These are phyloP conservation scores for Rhodophaea formosa DNA, from an alignment of 2,888 invertebrate species.

Conservation along the genomic window DNA sequence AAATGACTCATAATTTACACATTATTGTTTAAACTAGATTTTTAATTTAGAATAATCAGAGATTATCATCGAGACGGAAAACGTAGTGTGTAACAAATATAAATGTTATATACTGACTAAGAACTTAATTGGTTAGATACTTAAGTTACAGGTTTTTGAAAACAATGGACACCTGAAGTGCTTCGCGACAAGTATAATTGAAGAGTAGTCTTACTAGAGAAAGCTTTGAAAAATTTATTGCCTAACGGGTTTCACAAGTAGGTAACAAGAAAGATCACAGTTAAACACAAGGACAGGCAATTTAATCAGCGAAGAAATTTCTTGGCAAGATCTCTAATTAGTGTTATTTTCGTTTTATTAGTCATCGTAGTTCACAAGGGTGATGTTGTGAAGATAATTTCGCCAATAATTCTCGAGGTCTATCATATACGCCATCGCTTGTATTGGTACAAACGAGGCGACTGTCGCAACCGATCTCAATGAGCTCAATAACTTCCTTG, in stretches of 20 bases:
- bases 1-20: too few relatives aligned
- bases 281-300: conserved; percentile 9
- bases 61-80: too few relatives aligned
- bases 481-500: conserved; percentile 45
- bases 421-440: conserved; percentile 27
- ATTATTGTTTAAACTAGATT: too few relatives aligned
- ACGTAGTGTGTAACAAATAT: too few relatives aligned
- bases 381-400: conserved; percentile 3
- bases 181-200: neutral
- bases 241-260: conserved; percentile 36
- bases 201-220: neutral
- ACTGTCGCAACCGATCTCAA: conserved; percentile 42
- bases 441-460: conserved; percentile 35
- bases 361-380: conserved; percentile 6
- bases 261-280: conserved; percentile 3
- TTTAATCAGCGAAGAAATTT: conserved; percentile 18
- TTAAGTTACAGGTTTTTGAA: too few relatives aligned
- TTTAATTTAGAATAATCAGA: too few relatives aligned
- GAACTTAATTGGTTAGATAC: too few relatives aligned
- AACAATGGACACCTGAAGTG: too few relatives aligned
- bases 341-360: conserved; percentile 18
- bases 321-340: conserved; percentile 20
- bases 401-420: conserved; percentile 7
- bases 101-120: too few relatives aligned
- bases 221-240: conserved; percentile 43